Evolutionary conservation across 2,113 vertebrate species (phyloP).

Genomic region (Erinaceus europaeus): DNA sequence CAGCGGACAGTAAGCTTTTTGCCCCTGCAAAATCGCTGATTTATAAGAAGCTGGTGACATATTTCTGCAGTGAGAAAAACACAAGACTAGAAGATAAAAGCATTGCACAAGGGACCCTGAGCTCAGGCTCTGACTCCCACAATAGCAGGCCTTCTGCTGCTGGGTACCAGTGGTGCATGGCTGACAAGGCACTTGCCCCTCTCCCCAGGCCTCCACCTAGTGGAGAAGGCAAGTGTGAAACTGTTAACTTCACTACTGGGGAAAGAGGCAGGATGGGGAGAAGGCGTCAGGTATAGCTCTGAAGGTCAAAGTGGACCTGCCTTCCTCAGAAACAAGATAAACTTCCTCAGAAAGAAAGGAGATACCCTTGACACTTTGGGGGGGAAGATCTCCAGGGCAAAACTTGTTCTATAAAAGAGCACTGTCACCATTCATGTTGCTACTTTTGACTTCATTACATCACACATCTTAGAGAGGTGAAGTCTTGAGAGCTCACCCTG

Average conservation of each 20-base stretch:
- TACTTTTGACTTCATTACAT: neutral
- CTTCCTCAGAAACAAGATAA: neutral
- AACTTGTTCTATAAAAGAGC: neutral
- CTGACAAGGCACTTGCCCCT: neutral
- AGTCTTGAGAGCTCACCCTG: neutral
- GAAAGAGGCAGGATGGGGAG: neutral
- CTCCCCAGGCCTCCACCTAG: accelerated
- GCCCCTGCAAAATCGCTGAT: neutral
- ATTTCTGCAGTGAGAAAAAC: neutral
- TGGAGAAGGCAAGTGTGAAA: neutral
- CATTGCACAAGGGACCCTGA: accelerated
- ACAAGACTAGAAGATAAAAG: neutral
- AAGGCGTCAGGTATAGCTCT: neutral
- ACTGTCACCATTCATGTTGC: neutral
- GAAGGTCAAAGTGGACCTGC: neutral
- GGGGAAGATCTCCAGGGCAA: neutral
- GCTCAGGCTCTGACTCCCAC: neutral
- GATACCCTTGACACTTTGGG: neutral
- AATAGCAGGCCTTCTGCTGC: too few species aligned
- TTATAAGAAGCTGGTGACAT: neutral
- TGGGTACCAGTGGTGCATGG: accelerated
- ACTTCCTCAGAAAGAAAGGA: neutral
- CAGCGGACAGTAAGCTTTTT: neutral
- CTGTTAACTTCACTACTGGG: neutral
- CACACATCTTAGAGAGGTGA: neutral